Percentiles rank a stretch among this genome's conserved stretches.
These are phyloP conservation scores for Podarcis muralis DNA, from an alignment of 2,113 vertebrate species.

Conservation along the genomic window DNA sequence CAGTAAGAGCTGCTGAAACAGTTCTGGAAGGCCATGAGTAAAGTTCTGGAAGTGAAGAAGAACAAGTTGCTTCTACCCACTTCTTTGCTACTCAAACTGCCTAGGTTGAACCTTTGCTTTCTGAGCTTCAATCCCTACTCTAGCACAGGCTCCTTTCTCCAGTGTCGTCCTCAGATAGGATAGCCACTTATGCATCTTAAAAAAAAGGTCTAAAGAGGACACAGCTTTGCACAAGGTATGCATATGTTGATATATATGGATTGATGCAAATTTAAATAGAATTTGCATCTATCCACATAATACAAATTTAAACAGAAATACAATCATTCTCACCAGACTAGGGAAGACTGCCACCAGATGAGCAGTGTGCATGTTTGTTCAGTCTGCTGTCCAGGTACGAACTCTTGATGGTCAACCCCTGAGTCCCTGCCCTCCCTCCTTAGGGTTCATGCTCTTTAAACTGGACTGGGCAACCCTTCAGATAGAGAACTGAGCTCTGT, in stretches of 20 bases:
- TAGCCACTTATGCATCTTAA: too few species aligned
- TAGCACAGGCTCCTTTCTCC: background rate
- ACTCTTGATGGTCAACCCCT: background rate
- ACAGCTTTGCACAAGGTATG: too few species aligned
- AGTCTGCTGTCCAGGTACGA: background rate
- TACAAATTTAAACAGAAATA: too few species aligned
- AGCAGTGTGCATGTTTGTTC: background rate
- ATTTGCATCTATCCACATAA: too few species aligned
- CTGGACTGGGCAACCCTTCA: background rate
- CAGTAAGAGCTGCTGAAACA: background rate
- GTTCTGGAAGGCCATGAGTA: background rate
- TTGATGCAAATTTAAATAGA: too few species aligned
- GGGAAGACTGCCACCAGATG: background rate
- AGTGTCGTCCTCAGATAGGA: background rate
- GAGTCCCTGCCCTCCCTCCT: background rate
- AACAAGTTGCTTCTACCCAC: background rate
- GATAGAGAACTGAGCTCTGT: background rate
- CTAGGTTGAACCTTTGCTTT: background rate
- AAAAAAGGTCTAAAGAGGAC: too few species aligned
- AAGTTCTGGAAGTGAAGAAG: background rate
- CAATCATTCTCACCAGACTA: too few species aligned
- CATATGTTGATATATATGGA: too few species aligned
- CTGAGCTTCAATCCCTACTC: background rate
- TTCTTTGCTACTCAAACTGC: background rate
- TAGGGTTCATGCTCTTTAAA: background rate